These are phyloP conservation scores for Arctocebus calabarensis DNA, from an alignment of 2,797 vertebrate genomes.

Conservation along the genomic window DNA sequence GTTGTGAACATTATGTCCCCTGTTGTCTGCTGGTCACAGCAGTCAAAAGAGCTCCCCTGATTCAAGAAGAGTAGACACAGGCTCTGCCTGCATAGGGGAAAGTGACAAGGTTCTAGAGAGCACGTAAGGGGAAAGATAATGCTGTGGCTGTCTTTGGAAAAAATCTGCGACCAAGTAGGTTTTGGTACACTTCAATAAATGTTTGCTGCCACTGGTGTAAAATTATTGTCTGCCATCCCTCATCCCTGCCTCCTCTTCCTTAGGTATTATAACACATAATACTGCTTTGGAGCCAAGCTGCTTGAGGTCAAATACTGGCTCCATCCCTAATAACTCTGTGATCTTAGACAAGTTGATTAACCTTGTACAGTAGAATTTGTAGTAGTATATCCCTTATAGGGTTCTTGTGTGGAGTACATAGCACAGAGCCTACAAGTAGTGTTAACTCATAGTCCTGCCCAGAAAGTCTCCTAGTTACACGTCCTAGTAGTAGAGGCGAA, in stretches of 20 bases:
- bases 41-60: neutral
- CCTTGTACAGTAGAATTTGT: neutral
- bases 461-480: neutral
- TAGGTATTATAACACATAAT: accelerated
- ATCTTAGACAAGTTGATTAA: neutral
- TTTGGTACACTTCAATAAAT: neutral
- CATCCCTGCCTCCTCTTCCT: neutral
- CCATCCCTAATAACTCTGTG: neutral
- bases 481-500: neutral
- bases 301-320: neutral
- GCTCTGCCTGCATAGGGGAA: too few species aligned
- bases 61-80: neutral
- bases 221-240: neutral
- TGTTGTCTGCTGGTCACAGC: neutral
- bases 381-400: neutral
- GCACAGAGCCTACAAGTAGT: neutral
- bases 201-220: neutral
- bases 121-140: neutral
- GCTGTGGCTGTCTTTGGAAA: neutral
- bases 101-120: neutral
- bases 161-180: neutral
- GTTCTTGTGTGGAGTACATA: neutral
- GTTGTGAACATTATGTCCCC: neutral
- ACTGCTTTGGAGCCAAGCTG: neutral
- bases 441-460: neutral